Percentiles rank a stretch among this genome's conserved stretches.
Evolutionary conservation across 30 jellyfish, hydroid and myxozoan genomes (phyloP).

Genomic region (Chrysaora quinquecirrha): DNA sequence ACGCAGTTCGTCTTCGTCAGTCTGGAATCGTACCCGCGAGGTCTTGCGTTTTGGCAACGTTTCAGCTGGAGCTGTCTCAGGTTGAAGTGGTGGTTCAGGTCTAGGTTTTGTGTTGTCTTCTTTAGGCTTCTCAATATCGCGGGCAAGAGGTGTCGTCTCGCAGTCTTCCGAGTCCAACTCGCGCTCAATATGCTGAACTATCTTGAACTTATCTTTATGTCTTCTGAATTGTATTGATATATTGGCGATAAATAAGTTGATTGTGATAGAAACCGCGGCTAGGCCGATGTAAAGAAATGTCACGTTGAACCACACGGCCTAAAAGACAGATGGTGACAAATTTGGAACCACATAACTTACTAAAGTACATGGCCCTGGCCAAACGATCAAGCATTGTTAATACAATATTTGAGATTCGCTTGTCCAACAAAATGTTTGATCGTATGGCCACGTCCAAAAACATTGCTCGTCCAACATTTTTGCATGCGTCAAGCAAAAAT

Average conservation of each 20-base stretch:
- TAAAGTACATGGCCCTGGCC: no score
- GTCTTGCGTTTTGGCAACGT: conserved; percentile 43
- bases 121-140: conserved; percentile 6
- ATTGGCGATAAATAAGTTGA: conserved; percentile 83
- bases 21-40: conserved; percentile 60
- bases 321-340: conserved; percentile 18
- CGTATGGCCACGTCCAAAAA: no score
- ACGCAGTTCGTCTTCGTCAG: conserved; percentile 32
- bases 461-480: no score
- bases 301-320: conserved; percentile 95
- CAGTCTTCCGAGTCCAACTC: conserved; percentile 81
- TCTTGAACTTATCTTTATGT: conserved; percentile 78
- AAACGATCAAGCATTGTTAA: no score
- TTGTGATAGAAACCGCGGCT: conserved; percentile 94
- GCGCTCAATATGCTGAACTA: conserved; percentile 71
- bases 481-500: no score
- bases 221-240: conserved; percentile 80
- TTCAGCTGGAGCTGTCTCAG: not conserved
- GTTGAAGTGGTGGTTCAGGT: not conserved
- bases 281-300: conserved; percentile 88
- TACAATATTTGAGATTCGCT: no score
- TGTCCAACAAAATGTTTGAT: no score
- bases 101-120: not conserved
- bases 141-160: conserved; percentile 86
- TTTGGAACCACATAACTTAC: no score